Evolutionary conservation across 2,888 invertebrate species (phyloP), one percentile per base, ranked within the genome.

Genomic region (Zele albiditarsus): DNA sequence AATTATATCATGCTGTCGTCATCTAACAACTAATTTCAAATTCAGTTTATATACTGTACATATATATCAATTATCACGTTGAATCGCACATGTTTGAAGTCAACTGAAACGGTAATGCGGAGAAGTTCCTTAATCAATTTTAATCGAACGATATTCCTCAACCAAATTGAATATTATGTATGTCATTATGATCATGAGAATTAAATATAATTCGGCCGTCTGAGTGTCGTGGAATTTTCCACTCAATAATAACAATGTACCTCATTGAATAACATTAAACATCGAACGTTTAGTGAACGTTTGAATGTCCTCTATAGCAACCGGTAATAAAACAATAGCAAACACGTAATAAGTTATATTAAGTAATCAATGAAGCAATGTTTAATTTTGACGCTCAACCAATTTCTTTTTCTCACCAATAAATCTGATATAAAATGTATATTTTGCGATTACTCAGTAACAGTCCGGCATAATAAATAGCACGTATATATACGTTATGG

Each of bases 201-300:
- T 25, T 38, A 38, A 38, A 38, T 8, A 0, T 38, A 38, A 38
- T 38, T 38, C 10, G 38, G 38, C 46, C 16, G 14, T n/a, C 16
- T 46, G n/a, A 3, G 16, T 53, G 27, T 31, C 66, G 38, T 65
- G 72, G 72, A 72, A 72, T 57, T 72, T 72, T 53, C 53, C 66
- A 71, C 27, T 20, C 1, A 57, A 49, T 42, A 31, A 46, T 58
- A 16, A 53, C 58, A 67, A 53, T 65, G 25, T 1, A 1, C 46
- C n/a, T 16, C 20, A 12, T 49, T 60, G 66, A 63, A 76, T 20
- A 60, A 42, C 28, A 31, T 68, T 63, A 63, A 68, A 69, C 25
- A 68, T 16, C 38, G 25, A 74, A 77, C 74, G 75, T 77, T 74
- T 69, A 16, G 25, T 27, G 12, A 28, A 65, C 69, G 68, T 76